phyloP scores from a whole-genome alignment of 2,797 vertebrate species.

The Sebastes steindachneri region DNA sequence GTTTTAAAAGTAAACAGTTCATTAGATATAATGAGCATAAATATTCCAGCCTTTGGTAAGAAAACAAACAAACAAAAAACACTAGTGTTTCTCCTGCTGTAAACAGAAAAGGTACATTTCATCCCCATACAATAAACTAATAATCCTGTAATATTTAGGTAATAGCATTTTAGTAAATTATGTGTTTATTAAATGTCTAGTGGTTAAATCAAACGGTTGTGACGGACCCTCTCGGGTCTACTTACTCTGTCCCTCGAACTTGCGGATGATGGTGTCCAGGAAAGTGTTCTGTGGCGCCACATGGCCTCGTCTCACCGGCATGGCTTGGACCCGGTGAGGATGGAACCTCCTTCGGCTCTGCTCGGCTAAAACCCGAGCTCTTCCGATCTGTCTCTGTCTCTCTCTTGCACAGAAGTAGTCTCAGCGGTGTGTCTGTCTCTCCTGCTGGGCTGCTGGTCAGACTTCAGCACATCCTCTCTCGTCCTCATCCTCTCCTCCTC shows the following conservation, averaged over 20 bases:
- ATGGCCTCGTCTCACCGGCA: constrained; percentile 91
- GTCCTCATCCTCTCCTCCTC: neutral
- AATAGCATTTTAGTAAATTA: too few relatives aligned
- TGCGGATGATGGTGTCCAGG: constrained; percentile 92
- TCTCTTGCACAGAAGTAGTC: neutral
- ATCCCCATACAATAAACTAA: too few relatives aligned
- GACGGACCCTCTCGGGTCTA: neutral
- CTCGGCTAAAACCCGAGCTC: neutral
- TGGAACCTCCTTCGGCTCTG: neutral
- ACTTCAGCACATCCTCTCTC: neutral
- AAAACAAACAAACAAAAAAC: too few relatives aligned
- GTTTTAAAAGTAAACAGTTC: too few relatives aligned
- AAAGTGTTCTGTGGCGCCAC: constrained; percentile 93
- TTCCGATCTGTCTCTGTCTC: neutral
- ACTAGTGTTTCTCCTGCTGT: too few relatives aligned
- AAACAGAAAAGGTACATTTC: too few relatives aligned
- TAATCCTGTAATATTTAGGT: too few relatives aligned
- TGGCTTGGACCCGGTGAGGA: constrained; percentile 32
- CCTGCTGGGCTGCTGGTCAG: neutral
- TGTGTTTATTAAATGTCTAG: too few relatives aligned
- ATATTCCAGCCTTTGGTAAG: too few relatives aligned
- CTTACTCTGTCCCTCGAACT: constrained; percentile 92
- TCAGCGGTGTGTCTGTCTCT: neutral
- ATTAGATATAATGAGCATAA: too few relatives aligned
- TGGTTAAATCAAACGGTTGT: too few relatives aligned